Conservation (phyloP, 2,797 vertebrate genomes). For the Peromyscus attwateri region DNA sequence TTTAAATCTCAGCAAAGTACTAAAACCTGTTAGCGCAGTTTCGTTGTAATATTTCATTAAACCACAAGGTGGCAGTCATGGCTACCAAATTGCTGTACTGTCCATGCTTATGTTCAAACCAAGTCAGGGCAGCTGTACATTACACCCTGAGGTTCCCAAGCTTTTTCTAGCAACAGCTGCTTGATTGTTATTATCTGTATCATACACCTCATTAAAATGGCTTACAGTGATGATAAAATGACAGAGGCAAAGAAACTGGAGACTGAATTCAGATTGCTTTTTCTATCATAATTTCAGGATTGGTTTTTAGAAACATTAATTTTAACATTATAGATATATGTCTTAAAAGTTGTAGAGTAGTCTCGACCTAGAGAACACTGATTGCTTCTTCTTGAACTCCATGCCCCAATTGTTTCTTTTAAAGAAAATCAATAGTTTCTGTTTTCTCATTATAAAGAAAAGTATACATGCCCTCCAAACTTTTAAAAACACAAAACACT, state of each 20-base stretch:
- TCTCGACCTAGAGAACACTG: background rate
- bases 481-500: background rate
- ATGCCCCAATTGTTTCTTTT: background rate
- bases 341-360: background rate
- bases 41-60: slow-evolving; percentile 66
- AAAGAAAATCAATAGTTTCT: background rate
- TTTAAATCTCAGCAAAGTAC: background rate
- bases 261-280: background rate
- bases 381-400: slow-evolving; percentile 20
- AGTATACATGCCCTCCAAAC: background rate
- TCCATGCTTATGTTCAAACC: background rate
- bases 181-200: background rate
- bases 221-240: background rate
- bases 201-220: background rate
- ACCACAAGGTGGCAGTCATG: slow-evolving; percentile 86
- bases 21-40: background rate
- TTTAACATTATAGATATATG: background rate
- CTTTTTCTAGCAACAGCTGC: background rate
- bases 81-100: slow-evolving; percentile 43
- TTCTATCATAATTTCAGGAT: background rate
- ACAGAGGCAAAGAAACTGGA: background rate
- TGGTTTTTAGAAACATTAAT: slow-evolving; percentile 21
- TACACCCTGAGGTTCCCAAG: background rate
- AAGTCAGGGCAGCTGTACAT: background rate
- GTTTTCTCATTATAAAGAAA: background rate